phyloP scores from a whole-genome alignment of 2,113 vertebrate genomes.

The Grallaria varia region DNA sequence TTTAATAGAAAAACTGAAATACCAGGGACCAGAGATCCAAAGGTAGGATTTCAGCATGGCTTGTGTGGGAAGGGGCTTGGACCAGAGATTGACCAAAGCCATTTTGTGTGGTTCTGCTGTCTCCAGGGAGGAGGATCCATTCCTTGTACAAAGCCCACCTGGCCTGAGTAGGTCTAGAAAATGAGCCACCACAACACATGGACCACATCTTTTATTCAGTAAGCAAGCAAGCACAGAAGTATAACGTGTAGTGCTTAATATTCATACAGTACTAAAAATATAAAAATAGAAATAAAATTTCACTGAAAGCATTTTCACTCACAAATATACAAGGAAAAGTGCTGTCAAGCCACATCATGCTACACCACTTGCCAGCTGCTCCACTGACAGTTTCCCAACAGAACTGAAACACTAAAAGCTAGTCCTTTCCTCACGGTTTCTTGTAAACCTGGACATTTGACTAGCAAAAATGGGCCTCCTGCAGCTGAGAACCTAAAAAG shows the following conservation, averaged over 20 bases:
- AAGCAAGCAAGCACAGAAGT: slow-evolving; percentile 72
- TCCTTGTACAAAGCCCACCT: background rate
- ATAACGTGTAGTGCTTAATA: slow-evolving; percentile 54
- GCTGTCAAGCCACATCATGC: slow-evolving; percentile 65
- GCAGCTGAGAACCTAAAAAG: background rate
- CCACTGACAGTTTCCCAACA: slow-evolving; percentile 13
- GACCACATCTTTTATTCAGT: slow-evolving; percentile 75
- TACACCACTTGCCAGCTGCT: slow-evolving; percentile 26
- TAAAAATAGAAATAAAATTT: slow-evolving; percentile 79
- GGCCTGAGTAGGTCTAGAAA: background rate
- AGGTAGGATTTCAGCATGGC: background rate
- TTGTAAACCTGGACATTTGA: background rate
- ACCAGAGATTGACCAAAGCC: background rate
- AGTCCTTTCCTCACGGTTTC: background rate
- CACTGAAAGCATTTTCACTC: slow-evolving; percentile 73
- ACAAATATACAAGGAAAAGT: slow-evolving; percentile 61
- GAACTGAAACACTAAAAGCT: background rate
- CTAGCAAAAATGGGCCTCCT: background rate
- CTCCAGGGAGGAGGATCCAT: background rate
- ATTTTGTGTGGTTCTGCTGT: background rate
- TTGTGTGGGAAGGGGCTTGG: background rate
- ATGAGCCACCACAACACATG: slow-evolving; percentile 16
- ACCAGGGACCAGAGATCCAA: background rate
- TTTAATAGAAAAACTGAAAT: background rate
- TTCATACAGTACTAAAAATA: slow-evolving; percentile 73